Evolutionary conservation across 1,140 invertebrate genomes (phyloP), one percentile per base, ranked within the genome.

Genomic region (Pogonomyrmex barbatus): DNA sequence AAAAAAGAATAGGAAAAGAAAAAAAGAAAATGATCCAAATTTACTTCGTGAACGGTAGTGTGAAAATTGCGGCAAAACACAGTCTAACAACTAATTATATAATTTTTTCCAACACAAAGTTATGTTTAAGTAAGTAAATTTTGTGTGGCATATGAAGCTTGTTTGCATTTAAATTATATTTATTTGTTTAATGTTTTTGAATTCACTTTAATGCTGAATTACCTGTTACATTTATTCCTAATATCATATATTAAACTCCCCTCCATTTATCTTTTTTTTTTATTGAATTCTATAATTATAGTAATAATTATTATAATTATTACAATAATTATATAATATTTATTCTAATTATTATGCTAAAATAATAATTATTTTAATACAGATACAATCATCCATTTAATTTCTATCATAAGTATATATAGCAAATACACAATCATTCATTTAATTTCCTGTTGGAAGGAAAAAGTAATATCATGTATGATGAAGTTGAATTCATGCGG

Each of bases 281-380:
- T 75, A 75, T 1, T 6, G 10, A 10, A 58, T 39, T 47, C 12
- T 50, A 12, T 33, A 50, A 52, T 47, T 39, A 67, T 65, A 50
- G 47, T 47, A 50, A 12, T 47, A 81, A 78, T 65, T 70, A 45
- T 33, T 56, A 56, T 70, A 50, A 63, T 78, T 47, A 81, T 76
- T 4, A 47, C 14, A 17, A 42, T 45, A 70, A 56, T 68, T 42
- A 33, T 33, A 30, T 24, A 68, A 79, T 45, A 81, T 70, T 81
- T 70, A 56, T 54, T 33, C 4, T 12, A 68, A 68, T 81, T 45
- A 56, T 70, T n/a, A 10, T 10, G 8, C 14, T 81, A 36, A 68
- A 68, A 56, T 81, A 45, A 70, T 70, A 56, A 42, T 65, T 30
- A 81, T 42, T 52, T n/a, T 76, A 76, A 39, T 45, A 60, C n/a